Conservation (phyloP, 2,113 vertebrate species). For the Gasterosteus aculeatus region DNA sequence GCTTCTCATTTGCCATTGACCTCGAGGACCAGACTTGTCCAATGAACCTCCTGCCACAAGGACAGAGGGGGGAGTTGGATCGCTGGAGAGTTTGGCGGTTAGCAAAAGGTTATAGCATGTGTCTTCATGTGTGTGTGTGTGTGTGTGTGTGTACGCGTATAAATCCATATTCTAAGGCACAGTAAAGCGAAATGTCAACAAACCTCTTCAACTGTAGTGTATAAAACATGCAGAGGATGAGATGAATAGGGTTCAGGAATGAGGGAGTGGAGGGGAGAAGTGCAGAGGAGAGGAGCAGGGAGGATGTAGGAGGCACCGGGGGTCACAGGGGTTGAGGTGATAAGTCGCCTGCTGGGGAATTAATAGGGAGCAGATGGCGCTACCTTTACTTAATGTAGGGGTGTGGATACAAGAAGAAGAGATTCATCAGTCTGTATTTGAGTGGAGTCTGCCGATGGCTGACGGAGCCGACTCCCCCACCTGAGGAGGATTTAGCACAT, state of each 20-base stretch:
- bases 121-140: conserved; percentile 8
- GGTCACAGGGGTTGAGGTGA: conserved; percentile 77
- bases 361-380: conserved; percentile 81
- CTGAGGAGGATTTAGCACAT: conserved; percentile 77
- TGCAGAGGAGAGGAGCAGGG: conserved; percentile 57
- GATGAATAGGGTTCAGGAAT: conserved; percentile 72
- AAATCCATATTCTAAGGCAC: conserved; percentile 66
- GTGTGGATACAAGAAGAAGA: conserved; percentile 62
- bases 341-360: conserved; percentile 81
- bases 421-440: conserved; percentile 76
- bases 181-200: conserved; percentile 73
- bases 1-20: conserved; percentile 78
- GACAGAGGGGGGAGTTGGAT: conserved; percentile 48
- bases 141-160: conserved; percentile 29
- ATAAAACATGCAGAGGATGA: conserved; percentile 63
- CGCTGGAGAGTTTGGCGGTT: conserved; percentile 47
- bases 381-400: conserved; percentile 79
- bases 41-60: conserved; percentile 58
- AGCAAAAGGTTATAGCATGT: conserved; percentile 60
- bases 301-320: conserved; percentile 66
- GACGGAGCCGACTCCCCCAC: conserved; percentile 62
- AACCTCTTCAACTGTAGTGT: conserved; percentile 66
- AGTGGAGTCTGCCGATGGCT: conserved; percentile 57
- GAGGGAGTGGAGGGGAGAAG: conserved; percentile 59
- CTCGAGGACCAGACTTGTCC: conserved; percentile 71